Percentiles rank a stretch among this genome's conserved stretches.
phyloP scores from a whole-genome alignment of 2,888 invertebrate genomes.

The Tuta absoluta region DNA sequence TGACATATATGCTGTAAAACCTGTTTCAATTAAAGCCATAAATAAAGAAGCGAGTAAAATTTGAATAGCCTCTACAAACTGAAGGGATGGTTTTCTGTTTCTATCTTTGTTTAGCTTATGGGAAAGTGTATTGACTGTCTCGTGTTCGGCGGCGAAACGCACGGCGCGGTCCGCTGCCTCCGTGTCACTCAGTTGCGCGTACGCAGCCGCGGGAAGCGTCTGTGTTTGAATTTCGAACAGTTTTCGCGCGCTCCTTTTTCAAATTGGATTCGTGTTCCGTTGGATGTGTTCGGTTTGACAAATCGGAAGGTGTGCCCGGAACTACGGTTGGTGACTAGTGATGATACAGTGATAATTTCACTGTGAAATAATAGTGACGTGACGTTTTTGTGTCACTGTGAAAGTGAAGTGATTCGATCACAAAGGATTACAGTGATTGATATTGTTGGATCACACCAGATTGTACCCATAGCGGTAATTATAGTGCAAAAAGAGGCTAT shows the following conservation, averaged over 20 bases:
- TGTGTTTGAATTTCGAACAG: constrained; percentile 57
- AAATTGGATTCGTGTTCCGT: constrained; percentile 29
- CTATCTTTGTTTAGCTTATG: constrained; percentile 44
- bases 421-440: constrained; percentile 66
- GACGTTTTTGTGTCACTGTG: constrained; percentile 40
- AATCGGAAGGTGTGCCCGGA: constrained; percentile 27
- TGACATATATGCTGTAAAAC: constrained; percentile 52
- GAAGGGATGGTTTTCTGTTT: constrained; percentile 54
- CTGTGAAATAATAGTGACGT: constrained; percentile 31
- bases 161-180: constrained; percentile 56
- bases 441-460: constrained; percentile 48
- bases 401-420: constrained; percentile 60
- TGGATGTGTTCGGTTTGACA: constrained; percentile 37
- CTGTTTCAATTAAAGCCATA: constrained; percentile 54
- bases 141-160: constrained; percentile 46
- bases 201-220: constrained; percentile 62
- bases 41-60: constrained; percentile 46
- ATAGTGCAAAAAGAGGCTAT: constrained; percentile 1
- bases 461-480: constrained; percentile 33
- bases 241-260: constrained; percentile 53
- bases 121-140: constrained; percentile 45
- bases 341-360: constrained; percentile 38
- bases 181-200: constrained; percentile 69
- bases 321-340: constrained; percentile 22
- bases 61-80: constrained; percentile 41